Percentiles rank a stretch among this genome's conserved stretches.
Conservation (phyloP, 1,140 invertebrate species). For the Odontomachus brunneus region DNA sequence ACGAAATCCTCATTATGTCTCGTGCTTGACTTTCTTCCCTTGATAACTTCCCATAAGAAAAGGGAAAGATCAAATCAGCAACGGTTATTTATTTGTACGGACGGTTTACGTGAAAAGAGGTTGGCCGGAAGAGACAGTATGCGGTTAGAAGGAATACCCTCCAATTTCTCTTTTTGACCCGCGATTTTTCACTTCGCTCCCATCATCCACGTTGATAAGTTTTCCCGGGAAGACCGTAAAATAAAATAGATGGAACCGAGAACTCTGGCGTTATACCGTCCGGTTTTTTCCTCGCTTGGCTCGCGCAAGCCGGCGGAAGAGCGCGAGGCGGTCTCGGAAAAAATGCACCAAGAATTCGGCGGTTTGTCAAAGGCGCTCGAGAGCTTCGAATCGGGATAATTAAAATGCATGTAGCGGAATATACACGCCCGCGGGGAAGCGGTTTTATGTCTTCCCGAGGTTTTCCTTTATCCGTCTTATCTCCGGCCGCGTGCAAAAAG, state of each 20-base stretch:
- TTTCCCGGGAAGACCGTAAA: slow-evolving; percentile 55
- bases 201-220: slow-evolving; percentile 60
- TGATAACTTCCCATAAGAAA: background rate
- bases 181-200: slow-evolving; percentile 59
- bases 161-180: slow-evolving; percentile 61
- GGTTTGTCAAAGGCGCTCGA: slow-evolving; percentile 38
- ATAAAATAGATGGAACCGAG: slow-evolving; percentile 52
- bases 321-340: slow-evolving; percentile 1
- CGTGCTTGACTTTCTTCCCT: background rate
- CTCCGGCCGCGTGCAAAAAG: background rate
- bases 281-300: slow-evolving; percentile 31
- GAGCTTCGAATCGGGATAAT: slow-evolving; percentile 36
- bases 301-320: slow-evolving; percentile 13
- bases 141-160: slow-evolving; percentile 43
- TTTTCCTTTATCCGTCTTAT: slow-evolving; percentile 14
- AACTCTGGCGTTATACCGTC: slow-evolving; percentile 31
- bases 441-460: background rate
- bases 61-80: slow-evolving; percentile 40
- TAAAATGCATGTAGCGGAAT: slow-evolving; percentile 6
- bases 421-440: background rate
- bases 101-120: slow-evolving; percentile 38
- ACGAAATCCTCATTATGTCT: too few species aligned
- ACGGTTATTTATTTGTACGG: slow-evolving; percentile 42
- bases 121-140: slow-evolving; percentile 44
- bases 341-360: slow-evolving; percentile 37